phyloP scores from a whole-genome alignment of 2,888 invertebrate species.

The Lepetodrilus schrolli region DNA sequence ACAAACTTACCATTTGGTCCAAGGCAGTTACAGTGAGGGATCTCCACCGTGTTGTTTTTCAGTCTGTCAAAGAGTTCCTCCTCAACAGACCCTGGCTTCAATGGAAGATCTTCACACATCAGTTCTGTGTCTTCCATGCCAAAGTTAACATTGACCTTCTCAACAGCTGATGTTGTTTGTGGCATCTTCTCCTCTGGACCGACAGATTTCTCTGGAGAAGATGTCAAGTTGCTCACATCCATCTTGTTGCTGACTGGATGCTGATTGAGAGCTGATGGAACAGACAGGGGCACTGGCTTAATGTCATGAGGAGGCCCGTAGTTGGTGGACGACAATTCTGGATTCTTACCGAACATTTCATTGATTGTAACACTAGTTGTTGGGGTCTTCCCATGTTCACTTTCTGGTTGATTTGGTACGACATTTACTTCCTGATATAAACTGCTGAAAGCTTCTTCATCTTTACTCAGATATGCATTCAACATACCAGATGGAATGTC shows the following conservation, averaged over 20 bases:
- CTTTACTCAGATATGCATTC: not conserved
- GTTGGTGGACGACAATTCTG: not conserved
- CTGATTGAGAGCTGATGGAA: not conserved
- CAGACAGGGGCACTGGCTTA: constrained; percentile 3
- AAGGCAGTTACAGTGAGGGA: constrained; percentile 92
- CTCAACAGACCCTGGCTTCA: constrained; percentile 29
- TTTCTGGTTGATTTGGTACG: constrained; percentile 5
- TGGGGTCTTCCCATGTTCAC: too few relatives aligned
- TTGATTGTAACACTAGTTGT: too few relatives aligned
- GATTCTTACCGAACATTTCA: not conserved
- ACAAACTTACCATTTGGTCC: constrained; percentile 81
- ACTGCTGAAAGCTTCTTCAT: not conserved
- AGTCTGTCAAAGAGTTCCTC: constrained; percentile 77
- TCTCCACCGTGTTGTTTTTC: constrained; percentile 84
- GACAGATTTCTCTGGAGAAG: not conserved
- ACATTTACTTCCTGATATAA: too few relatives aligned
- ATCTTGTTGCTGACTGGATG: not conserved
- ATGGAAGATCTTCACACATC: not conserved
- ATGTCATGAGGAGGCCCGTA: not conserved
- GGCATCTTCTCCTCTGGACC: not conserved
- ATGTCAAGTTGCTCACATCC: not conserved
- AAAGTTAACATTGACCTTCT: constrained; percentile 8
- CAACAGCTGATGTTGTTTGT: not conserved
- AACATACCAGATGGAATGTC: not conserved
- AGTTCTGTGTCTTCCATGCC: constrained; percentile 1